These are phyloP conservation scores for Falco novaeseelandiae DNA, from an alignment of 2,797 vertebrate genomes.

Conservation along the genomic window DNA sequence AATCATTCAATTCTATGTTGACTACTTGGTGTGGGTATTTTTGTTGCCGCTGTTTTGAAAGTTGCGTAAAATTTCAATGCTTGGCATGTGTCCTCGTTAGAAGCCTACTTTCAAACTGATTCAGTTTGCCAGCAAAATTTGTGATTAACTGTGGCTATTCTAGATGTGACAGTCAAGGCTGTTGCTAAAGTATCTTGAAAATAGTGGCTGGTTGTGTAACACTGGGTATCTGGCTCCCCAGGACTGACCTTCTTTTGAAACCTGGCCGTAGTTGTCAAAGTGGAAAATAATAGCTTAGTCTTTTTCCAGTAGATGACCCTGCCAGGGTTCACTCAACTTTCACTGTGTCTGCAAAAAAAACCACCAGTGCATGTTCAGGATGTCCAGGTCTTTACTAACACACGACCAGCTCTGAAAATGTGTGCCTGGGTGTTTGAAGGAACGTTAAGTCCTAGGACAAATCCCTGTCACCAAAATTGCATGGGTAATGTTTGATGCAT, in stretches of 20 bases:
- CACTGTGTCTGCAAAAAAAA: not conserved
- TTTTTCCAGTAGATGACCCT: not conserved
- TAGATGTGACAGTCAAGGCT: slow-evolving; percentile 21
- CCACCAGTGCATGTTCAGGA: not conserved
- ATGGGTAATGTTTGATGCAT: not conserved
- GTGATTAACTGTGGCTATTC: slow-evolving; percentile 40
- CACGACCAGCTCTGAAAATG: not conserved
- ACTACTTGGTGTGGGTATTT: not conserved
- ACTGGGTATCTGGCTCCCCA: not conserved
- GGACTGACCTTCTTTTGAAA: not conserved
- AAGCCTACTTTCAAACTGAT: not conserved
- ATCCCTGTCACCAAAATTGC: not conserved
- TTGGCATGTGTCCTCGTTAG: not conserved
- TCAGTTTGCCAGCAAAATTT: slow-evolving; percentile 12
- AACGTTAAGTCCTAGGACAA: not conserved
- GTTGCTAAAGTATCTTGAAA: not conserved
- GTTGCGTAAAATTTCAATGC: not conserved
- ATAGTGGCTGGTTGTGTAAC: not conserved
- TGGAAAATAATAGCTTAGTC: not conserved
- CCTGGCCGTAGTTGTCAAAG: not conserved
- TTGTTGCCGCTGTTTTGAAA: not conserved
- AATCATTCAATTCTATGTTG: not conserved
- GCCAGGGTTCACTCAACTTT: not conserved
- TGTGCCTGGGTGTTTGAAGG: not conserved
- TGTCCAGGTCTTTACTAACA: not conserved